Conservation (phyloP, 64 coral and sea anemone species). For the Actinia equina region DNA sequence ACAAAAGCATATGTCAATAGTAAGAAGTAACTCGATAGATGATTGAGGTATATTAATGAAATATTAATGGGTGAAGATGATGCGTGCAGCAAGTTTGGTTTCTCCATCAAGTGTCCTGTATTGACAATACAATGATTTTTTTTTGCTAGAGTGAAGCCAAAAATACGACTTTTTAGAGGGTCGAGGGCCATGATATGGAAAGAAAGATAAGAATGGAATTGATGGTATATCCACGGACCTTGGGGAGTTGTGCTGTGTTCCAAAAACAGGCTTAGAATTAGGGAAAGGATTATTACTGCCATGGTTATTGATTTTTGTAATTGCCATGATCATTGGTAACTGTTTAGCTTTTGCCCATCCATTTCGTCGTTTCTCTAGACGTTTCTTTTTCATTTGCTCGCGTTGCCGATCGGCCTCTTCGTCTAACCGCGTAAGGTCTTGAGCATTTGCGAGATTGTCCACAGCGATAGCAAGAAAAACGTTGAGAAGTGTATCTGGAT, state of each 20-base stretch:
- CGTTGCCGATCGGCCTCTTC: slow-evolving; percentile 68
- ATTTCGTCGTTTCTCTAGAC: slow-evolving; percentile 65
- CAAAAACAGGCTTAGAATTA: slow-evolving; percentile 76
- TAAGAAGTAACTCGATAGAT: too few species aligned
- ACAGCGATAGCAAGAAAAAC: slow-evolving; percentile 98
- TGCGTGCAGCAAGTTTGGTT: too few species aligned
- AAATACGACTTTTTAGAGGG: too few species aligned
- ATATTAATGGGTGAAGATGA: too few species aligned
- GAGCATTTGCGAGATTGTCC: slow-evolving; percentile 94
- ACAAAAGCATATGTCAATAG: neutral
- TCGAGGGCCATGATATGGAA: too few species aligned
- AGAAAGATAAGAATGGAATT: too few species aligned
- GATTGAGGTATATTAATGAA: too few species aligned
- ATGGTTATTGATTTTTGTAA: slow-evolving; percentile 67
- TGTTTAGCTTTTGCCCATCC: slow-evolving; percentile 82
- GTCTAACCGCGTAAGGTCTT: slow-evolving; percentile 86
- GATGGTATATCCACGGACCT: slow-evolving; percentile 24
- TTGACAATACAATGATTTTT: too few species aligned
- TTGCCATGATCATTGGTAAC: slow-evolving; percentile 83
- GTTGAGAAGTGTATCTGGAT: slow-evolving; percentile 84
- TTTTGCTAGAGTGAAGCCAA: too few species aligned
- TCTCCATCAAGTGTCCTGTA: too few species aligned
- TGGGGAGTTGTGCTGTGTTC: slow-evolving; percentile 71
- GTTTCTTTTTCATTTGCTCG: slow-evolving; percentile 66
- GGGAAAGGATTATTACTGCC: slow-evolving; percentile 87